These are phyloP conservation scores for Macrophya alboannulata DNA, from an alignment of 2,888 invertebrate genomes.

Conservation along the genomic window DNA sequence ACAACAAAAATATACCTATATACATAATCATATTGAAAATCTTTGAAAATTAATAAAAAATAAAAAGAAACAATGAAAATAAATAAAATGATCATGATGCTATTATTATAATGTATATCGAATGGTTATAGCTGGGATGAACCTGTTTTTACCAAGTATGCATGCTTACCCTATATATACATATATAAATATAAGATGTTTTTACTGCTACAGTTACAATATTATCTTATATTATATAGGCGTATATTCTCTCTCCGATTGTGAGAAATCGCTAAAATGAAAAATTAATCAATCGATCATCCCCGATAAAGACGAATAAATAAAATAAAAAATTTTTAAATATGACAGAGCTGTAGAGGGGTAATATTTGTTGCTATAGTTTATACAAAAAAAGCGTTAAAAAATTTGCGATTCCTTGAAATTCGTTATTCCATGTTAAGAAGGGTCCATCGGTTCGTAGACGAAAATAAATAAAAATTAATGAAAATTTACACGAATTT, in stretches of 20 bases:
- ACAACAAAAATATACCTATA: neutral
- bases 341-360: neutral
- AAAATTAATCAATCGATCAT: neutral
- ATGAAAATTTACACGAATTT: neutral
- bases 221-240: constrained; percentile 12
- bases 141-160: constrained; percentile 29
- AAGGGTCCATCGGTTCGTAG: constrained; percentile 6
- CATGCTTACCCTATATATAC: neutral
- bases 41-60: neutral
- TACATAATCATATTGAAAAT: neutral
- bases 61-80: neutral
- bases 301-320: neutral
- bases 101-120: neutral
- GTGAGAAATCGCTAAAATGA: neutral
- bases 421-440: neutral
- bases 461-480: neutral
- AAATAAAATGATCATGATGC: neutral
- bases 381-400: neutral
- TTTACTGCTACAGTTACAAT: constrained; percentile 23
- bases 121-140: constrained; percentile 34
- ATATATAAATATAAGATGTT: constrained; percentile 7
- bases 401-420: neutral
- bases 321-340: neutral
- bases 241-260: neutral
- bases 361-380: neutral